Evolutionary conservation across 2,888 invertebrate genomes (phyloP), one percentile per base, ranked within the genome.

Genomic region (Cephus pulcher): DNA sequence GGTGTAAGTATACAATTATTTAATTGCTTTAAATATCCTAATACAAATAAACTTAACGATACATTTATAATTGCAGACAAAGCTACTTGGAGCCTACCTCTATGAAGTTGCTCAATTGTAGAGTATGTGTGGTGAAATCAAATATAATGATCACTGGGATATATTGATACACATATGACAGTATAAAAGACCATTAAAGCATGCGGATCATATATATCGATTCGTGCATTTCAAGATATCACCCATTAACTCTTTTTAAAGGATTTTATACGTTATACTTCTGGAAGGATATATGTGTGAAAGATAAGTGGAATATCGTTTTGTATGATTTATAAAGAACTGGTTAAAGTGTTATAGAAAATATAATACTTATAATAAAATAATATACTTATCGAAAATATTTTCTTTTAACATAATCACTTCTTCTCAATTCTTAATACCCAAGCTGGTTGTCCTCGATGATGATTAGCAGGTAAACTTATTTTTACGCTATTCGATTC

Each of bases 1-100:
- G 99, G 99, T 87, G 98, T 97, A 92, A 94, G 95, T 93, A 85
- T 32, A 71, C 0, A 32, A 32, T 71, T 30, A 70, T 30, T 40
- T 23, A 56, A 56, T 56, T 56, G 15, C 23, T 56, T 56, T 56
- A 23, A 6, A 56, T 56, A 6, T 6, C 23, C 56, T 23, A 56
- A 56, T 23, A 56, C 9, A 56, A 56, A 56, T 56, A 23, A 56
- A 56, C 23, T 23, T 56, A 9, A 23, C 23, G 56, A 56, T 56
- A 56, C 23, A 23, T 56, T 56, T 56, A 23, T 23, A 23, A 23
- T 95, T 95, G 81, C 94, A 98, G 97, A 97, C 97, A 2, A 98
- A 98, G 93, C 92, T 98, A 77, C 93, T 98, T 87, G 98, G 96
- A 56, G 97, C 98, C 34, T 98, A 98, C 91, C 92, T 98, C 80